Base-by-base conservation (phyloP, 2,888 invertebrate genomes). In the Hypolimnas misippus region DNA sequence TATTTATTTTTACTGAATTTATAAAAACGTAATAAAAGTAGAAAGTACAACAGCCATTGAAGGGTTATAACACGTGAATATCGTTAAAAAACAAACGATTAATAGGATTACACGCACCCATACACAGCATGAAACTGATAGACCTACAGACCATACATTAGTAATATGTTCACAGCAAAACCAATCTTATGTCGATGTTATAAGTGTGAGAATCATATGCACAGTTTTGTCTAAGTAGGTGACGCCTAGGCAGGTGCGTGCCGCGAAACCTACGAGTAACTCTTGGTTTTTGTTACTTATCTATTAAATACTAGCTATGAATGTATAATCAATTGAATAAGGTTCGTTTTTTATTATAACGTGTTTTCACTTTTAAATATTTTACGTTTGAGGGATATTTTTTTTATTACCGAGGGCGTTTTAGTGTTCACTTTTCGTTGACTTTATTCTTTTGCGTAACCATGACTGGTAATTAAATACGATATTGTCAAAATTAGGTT, bases 51-150 rank as follows among this genome's bases (percentile, higher is more conserved):
- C 14, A 17, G 25, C 19, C 25, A 14, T 29, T 2, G 49, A 49
- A 49, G 49, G 49, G 49, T 49, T 49, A 19, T 10, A n/a, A 16
- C 49, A 49, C 14, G 25, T 29, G 25, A 49, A 49, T 29, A 3
- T n/a, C 12, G 29, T 14, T 49, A 29, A 49, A 49, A 42, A 17
- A 42, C 16, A 49, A 25, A 25, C 68, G 70, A 71, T 74, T 70
- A 72, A 73, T 73, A 71, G 70, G 65, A 71, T 72, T 68, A 70
- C 67, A 67, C 68, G 68, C 67, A 61, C 66, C 67, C 64, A 62
- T 70, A 62, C 65, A 67, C 68, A 60, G 68, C 67, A 67, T 70
- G 69, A 70, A 70, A 69, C 63, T 57, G 61, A 59, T 60, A 61
- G 69, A 73, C 67, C 66, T 67, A 63, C 57, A 53, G 33, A 21